Evolutionary conservation across 2,888 invertebrate genomes (phyloP).

Genomic region (Pterostichus madidus): DNA sequence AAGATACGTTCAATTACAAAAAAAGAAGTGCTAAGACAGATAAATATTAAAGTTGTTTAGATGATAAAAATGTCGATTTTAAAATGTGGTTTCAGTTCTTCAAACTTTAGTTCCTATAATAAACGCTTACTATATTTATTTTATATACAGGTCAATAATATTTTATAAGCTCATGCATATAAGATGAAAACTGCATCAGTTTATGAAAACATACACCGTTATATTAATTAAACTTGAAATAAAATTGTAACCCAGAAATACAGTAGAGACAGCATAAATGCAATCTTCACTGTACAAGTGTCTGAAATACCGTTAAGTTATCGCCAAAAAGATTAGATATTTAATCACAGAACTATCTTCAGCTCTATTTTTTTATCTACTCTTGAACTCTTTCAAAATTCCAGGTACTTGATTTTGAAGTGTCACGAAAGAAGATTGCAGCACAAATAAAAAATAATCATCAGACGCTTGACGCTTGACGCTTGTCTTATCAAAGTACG

Average conservation of each 20-base stretch:
- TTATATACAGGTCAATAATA: no score
- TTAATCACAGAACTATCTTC: slow-evolving; percentile 1
- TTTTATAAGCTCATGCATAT: no score
- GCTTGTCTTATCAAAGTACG: slow-evolving; percentile 27
- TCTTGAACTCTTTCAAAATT: slow-evolving; percentile 23
- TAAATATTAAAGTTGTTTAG: no score
- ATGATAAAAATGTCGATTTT: no score
- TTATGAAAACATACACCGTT: not conserved
- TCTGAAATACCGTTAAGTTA: slow-evolving; percentile 14
- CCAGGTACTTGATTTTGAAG: slow-evolving; percentile 34
- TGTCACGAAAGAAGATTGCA: slow-evolving; percentile 38
- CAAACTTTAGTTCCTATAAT: no score
- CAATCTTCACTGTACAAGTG: not conserved
- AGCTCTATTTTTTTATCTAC: not conserved
- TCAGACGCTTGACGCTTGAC: slow-evolving; percentile 8
- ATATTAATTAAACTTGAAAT: slow-evolving; percentile 14
- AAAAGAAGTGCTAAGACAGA: no score
- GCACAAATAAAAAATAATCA: slow-evolving; percentile 30
- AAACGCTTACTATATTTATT: no score
- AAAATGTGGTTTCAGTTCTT: no score
- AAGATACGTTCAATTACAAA: no score
- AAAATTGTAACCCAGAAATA: not conserved
- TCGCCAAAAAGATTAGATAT: slow-evolving; percentile 27
- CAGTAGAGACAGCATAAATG: not conserved
- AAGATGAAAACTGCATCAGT: not conserved